Conservation (phyloP, 2,113 vertebrate genomes). For the Paralichthys olivaceus region DNA sequence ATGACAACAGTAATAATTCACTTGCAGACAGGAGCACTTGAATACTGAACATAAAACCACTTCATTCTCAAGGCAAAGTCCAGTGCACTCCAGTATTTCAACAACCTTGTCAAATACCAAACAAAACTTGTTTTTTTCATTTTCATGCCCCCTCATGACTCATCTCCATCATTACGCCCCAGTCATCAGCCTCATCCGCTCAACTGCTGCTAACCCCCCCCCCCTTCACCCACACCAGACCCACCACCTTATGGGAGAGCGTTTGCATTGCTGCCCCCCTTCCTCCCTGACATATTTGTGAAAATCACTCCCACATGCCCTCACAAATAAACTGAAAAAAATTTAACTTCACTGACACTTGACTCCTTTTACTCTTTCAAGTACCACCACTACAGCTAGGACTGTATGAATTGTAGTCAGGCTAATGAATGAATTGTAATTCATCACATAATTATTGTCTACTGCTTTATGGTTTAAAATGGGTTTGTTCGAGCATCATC, state of each 20-base stretch:
- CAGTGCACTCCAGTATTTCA: conserved; percentile 18
- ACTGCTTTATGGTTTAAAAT: neutral
- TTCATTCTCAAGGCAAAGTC: neutral
- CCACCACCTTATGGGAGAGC: conserved; percentile 57
- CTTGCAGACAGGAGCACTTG: neutral
- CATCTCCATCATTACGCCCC: conserved; percentile 27
- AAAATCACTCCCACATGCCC: conserved; percentile 2
- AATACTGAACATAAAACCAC: conserved; percentile 16
- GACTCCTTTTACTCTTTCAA: conserved; percentile 12
- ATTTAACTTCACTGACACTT: conserved; percentile 5
- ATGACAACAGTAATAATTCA: conserved; percentile 6
- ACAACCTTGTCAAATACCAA: conserved; percentile 12
- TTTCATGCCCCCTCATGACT: conserved; percentile 45
- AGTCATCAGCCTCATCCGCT: conserved; percentile 47
- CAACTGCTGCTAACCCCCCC: conserved; percentile 51
- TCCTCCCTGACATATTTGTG: conserved; percentile 12
- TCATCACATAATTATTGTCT: neutral
- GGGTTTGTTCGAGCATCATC: neutral
- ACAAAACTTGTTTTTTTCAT: neutral
- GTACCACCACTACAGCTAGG: neutral
- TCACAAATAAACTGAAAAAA: conserved; percentile 22
- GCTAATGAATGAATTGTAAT: neutral
- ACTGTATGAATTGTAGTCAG: neutral
- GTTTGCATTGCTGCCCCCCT: conserved; percentile 6
- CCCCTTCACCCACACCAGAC: conserved; percentile 41